These are phyloP conservation scores for Ictalurus furcatus DNA, from an alignment of 2,113 vertebrate genomes.

Conservation along the genomic window DNA sequence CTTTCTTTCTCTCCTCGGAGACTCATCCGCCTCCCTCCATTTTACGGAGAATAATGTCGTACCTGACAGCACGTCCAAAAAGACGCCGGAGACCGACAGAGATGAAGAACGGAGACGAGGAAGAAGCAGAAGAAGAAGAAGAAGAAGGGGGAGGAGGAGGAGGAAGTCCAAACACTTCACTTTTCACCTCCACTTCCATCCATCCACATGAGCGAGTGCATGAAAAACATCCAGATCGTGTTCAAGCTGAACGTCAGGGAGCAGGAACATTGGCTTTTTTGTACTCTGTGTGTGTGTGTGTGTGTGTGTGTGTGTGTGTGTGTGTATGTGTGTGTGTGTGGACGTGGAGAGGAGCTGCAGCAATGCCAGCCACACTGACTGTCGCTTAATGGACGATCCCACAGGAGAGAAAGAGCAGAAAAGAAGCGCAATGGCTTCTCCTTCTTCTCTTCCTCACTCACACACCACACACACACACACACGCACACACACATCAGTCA, in stretches of 20 bases:
- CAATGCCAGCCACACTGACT: conserved; percentile 68
- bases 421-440: conserved; percentile 90
- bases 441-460: conserved; percentile 58
- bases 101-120: not conserved
- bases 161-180: conserved; percentile 35
- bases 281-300: conserved; percentile 16
- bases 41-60: conserved; percentile 90
- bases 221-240: conserved; percentile 31
- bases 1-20: conserved; percentile 68
- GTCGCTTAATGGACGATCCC: conserved; percentile 75
- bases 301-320: conserved; percentile 30
- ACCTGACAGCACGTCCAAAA: conserved; percentile 75
- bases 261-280: conserved; percentile 41
- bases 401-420: conserved; percentile 56
- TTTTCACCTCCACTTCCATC: conserved; percentile 28
- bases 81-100: conserved; percentile 14
- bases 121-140: conserved; percentile 17
- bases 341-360: conserved; percentile 52
- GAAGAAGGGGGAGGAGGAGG: conserved; percentile 16
- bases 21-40: conserved; percentile 92
- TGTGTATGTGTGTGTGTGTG: conserved; percentile 75
- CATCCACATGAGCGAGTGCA: conserved; percentile 23
- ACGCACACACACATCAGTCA: conserved; percentile 36
- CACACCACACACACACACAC: conserved; percentile 13
- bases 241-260: conserved; percentile 24